phyloP scores from a whole-genome alignment of 2,888 invertebrate species.

The Dusona sp. region DNA sequence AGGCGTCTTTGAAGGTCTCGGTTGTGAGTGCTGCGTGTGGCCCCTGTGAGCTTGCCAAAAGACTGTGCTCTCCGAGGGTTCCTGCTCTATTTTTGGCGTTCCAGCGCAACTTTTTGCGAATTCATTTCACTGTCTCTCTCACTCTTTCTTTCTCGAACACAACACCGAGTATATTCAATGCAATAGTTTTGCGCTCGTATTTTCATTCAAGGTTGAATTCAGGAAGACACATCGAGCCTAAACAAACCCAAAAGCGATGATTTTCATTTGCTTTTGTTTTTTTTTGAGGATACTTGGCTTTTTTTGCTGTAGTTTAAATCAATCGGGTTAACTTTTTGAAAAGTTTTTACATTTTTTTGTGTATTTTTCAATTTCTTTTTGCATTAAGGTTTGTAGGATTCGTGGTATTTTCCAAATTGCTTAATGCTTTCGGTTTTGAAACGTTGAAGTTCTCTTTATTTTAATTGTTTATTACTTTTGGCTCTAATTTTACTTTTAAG shows the following conservation, averaged over 20 bases:
- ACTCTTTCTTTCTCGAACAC: slow-evolving; percentile 29
- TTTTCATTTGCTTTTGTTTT: background rate
- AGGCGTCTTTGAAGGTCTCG: slow-evolving; percentile 56
- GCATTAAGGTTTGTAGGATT: too few species aligned
- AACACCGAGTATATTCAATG: background rate
- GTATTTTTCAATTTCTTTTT: too few species aligned
- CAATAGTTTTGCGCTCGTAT: background rate
- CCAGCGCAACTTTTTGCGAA: slow-evolving; percentile 61
- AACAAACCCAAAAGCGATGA: background rate
- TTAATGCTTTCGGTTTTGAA: too few species aligned
- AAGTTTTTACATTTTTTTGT: too few species aligned
- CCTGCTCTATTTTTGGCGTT: slow-evolving; percentile 66
- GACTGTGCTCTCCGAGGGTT: slow-evolving; percentile 60
- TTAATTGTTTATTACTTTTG: background rate
- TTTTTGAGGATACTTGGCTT: too few species aligned
- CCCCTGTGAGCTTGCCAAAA: slow-evolving; percentile 56
- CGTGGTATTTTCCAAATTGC: too few species aligned
- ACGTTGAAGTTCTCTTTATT: background rate
- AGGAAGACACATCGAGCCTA: background rate
- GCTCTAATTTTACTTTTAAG: background rate
- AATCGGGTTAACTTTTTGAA: too few species aligned
- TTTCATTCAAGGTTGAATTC: background rate
- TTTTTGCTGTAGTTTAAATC: too few species aligned
- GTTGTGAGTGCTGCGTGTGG: slow-evolving; percentile 61
- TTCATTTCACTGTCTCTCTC: slow-evolving; percentile 12